Conservation (phyloP, 2,888 invertebrate genomes). For the Sepioteuthis lessoniana region DNA sequence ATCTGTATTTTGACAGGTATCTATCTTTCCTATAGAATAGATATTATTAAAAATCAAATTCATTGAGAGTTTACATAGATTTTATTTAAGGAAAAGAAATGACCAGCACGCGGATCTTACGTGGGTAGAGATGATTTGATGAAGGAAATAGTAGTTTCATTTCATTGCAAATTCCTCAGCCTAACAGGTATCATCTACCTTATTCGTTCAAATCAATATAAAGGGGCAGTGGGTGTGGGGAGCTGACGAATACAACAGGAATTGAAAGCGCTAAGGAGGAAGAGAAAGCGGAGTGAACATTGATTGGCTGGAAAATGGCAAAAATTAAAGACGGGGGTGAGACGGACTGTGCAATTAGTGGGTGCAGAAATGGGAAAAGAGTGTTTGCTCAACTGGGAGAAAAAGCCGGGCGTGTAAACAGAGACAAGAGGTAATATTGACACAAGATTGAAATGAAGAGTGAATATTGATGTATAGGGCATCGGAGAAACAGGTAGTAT, state of each 20-base stretch:
- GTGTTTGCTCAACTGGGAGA: constrained; percentile 33
- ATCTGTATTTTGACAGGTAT: too few relatives aligned
- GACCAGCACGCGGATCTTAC: too few relatives aligned
- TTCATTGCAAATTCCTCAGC: too few relatives aligned
- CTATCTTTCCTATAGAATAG: too few relatives aligned
- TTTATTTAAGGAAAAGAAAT: too few relatives aligned
- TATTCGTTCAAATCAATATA: too few relatives aligned
- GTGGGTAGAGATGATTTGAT: too few relatives aligned
- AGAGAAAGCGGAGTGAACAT: neutral
- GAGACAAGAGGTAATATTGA: constrained; percentile 6
- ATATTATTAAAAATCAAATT: too few relatives aligned
- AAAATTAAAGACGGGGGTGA: constrained; percentile 1
- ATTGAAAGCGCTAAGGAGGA: neutral
- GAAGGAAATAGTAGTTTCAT: too few relatives aligned
- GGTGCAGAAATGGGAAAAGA: neutral
- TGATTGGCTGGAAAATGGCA: constrained; percentile 6
- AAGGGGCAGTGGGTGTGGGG: too few relatives aligned
- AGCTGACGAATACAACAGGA: neutral
- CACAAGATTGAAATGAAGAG: neutral
- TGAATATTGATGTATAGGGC: neutral
- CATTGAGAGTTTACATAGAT: too few relatives aligned
- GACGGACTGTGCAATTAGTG: neutral
- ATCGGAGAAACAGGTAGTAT: neutral
- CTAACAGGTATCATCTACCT: too few relatives aligned
- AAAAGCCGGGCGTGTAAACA: neutral